Base-by-base conservation (phyloP, 1,140 invertebrate species). In the Lethrus apterus region DNA sequence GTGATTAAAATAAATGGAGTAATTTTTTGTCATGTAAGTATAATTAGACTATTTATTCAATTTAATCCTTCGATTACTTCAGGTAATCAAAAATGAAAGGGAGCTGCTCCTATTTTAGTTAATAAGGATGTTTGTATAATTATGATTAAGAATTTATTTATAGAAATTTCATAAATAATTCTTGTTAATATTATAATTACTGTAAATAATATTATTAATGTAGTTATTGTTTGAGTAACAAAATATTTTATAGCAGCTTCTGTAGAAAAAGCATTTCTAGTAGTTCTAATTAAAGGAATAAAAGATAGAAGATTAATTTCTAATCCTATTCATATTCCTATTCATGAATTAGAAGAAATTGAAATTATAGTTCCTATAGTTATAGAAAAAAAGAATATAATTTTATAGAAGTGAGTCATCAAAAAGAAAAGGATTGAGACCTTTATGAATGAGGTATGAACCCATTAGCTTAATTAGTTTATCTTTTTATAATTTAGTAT, bases 1-100 rank as follows among this genome's bases (percentile, higher is more conserved):
- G 9, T 41, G 3, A 41, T 2, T 29, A 29, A 13, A 14, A 10
- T 19, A 57, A 68, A 60, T 3, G 70, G 70, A 1, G 67, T 61
- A 67, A 73, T 70, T 71, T 74, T 73, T 72, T 73, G 70, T 63
- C 70, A 72, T 3, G 70, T 67, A 60, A 71, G 57, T 63, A 73
- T 54, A 56, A 71, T 59, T 52, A 71, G 48, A 18, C 50, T 52
- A 56, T 68, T 71, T 46, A 62, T 51, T 70, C 70, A 71, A 35
- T 46, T 54, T 58, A 70, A 40, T 4, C 64, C 61, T 58, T 68
- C 64, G 24, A 67, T 64, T 54, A 73, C 63, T 63, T 68, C 67
- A 11, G 70, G 67, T 1, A 70, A 72, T 65, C 70, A 72, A 52
- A 67, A 71, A 66, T 72, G 63, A 46, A 72, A 71, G 0, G 70